Conservation (phyloP, 1,140 invertebrate genomes). For the Atta cephalotes region DNA sequence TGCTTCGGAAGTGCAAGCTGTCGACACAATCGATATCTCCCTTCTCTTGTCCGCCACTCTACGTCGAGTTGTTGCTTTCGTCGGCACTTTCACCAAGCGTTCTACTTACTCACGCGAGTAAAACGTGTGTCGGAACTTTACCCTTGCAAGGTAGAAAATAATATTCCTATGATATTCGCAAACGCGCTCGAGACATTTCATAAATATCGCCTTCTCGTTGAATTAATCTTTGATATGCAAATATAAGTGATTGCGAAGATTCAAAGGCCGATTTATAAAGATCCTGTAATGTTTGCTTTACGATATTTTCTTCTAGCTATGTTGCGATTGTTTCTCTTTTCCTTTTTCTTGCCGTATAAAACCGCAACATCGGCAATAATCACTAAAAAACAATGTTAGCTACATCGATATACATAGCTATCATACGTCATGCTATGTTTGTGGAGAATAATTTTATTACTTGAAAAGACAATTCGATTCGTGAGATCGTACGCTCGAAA, state of each 20-base stretch:
- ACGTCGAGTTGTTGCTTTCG: constrained; percentile 50
- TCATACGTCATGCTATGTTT: neutral
- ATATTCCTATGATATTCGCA: constrained; percentile 40
- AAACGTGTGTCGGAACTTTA: constrained; percentile 71
- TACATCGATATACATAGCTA: constrained; percentile 24
- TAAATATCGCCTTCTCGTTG: constrained; percentile 77
- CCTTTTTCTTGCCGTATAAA: neutral
- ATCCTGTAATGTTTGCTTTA: constrained; percentile 71
- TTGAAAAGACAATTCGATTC: neutral
- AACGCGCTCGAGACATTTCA: constrained; percentile 63
- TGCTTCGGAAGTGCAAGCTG: constrained; percentile 56
- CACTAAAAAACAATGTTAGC: constrained; percentile 25
- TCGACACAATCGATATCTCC: constrained; percentile 59
- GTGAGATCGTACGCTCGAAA: neutral
- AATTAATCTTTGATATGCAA: constrained; percentile 82
- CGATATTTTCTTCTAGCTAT: neutral
- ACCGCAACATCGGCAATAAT: constrained; percentile 35
- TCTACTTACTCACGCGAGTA: constrained; percentile 54
- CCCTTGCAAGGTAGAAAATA: constrained; percentile 66
- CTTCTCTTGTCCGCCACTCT: neutral
- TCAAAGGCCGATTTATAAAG: constrained; percentile 72
- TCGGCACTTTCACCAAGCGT: constrained; percentile 35
- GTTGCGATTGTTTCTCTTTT: neutral
- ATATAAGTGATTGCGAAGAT: constrained; percentile 60
- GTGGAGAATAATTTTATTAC: constrained; percentile 53